Conservation (phyloP, 2,113 vertebrate species). For the Thalassoma bifasciatum region DNA sequence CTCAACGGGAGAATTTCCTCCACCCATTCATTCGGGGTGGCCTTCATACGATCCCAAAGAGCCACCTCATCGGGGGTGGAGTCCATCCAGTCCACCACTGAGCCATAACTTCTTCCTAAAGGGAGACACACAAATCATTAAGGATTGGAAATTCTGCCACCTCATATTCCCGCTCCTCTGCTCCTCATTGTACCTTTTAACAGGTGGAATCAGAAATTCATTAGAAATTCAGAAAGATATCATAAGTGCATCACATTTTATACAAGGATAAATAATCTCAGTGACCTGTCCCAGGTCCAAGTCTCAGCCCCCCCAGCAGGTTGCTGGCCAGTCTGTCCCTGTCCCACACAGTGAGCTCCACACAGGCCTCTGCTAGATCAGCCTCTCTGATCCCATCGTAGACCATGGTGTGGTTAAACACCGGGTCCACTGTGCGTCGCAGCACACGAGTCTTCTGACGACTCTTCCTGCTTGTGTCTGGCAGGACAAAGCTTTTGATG, state of each 20-base stretch:
- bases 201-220: too few species aligned
- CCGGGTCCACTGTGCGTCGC: constrained; percentile 86
- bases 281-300: constrained; percentile 92
- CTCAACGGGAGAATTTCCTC: constrained; percentile 90
- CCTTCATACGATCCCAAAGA: constrained; percentile 93
- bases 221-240: not conserved
- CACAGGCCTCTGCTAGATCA: constrained; percentile 91
- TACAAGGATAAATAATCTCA: not conserved
- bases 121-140: not conserved
- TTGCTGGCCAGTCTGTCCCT: constrained; percentile 90
- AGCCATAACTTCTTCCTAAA: constrained; percentile 92
- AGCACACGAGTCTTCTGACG: constrained; percentile 94
- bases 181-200: too few species aligned
- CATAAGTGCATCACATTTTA: not conserved
- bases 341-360: constrained; percentile 97
- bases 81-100: constrained; percentile 96
- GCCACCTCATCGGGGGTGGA: constrained; percentile 87
- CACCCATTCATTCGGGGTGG: constrained; percentile 89
- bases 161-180: too few species aligned
- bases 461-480: constrained; percentile 95
- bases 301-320: constrained; percentile 92
- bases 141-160: too few species aligned
- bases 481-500: constrained; percentile 88
- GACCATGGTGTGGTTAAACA: constrained; percentile 98
- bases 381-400: constrained; percentile 92